Conservation (phyloP, 2,113 vertebrate genomes). For the Nibea albiflora region DNA sequence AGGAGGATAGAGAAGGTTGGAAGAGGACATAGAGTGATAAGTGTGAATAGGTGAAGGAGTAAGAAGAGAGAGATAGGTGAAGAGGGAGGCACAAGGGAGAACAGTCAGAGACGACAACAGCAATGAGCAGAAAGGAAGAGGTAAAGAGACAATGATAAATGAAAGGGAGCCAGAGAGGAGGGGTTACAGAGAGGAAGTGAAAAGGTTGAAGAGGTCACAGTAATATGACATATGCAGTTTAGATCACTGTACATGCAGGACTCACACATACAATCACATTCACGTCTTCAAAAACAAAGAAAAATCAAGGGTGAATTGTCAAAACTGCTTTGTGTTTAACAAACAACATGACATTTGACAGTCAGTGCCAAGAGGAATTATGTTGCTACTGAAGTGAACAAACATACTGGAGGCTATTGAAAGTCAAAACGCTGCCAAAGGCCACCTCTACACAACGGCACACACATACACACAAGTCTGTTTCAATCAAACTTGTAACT, state of each 20-base stretch:
- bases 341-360: neutral
- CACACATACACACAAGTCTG: neutral
- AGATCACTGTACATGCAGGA: neutral
- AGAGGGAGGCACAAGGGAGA: neutral
- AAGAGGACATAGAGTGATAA: neutral
- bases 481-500: conserved; percentile 2
- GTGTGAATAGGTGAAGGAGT: conserved; percentile 13
- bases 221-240: conserved; percentile 1
- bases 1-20: neutral
- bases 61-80: conserved; percentile 6
- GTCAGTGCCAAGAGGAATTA: neutral
- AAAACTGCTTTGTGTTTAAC: neutral
- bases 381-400: neutral
- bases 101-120: neutral
- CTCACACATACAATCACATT: neutral
- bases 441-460: neutral
- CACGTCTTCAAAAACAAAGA: neutral
- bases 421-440: neutral
- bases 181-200: neutral
- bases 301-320: neutral
- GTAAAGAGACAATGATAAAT: conserved; percentile 38
- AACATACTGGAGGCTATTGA: neutral
- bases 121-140: neutral
- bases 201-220: conserved; percentile 12
- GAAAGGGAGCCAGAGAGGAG: neutral